Base-by-base conservation (phyloP, 2,113 vertebrate species). In the Sporophila hypoxantha region DNA sequence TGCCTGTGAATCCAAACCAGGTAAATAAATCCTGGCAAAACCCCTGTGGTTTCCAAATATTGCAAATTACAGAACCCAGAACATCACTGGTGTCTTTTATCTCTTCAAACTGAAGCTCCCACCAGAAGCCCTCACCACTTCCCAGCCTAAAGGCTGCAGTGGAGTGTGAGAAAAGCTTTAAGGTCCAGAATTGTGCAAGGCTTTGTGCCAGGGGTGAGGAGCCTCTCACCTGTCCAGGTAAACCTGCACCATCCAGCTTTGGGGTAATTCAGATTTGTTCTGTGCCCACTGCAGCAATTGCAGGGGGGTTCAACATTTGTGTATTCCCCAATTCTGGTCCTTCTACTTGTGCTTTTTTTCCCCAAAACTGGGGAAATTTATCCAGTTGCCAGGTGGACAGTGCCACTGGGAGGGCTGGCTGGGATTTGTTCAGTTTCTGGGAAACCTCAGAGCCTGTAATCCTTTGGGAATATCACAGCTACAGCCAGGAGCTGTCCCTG, bases 391-490 rank as follows among this genome's bases (percentile, higher is more conserved):
- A 6, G 27, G 8, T 25, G 44, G 13, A 2, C 37, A 21, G 10
- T 25, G n/a, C 76, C 22, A 0, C 5, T 10, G 61, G 46, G 57
- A 29, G 18, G 8, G 10, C 5, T 52, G 67, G 9, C n/a, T 27
- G 49, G 49, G 52, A 18, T 70, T 66, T 6, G 0, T 49, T 11
- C 30, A 4, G 0, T 17, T 3, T 0, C 9, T 53, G 13, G 47
- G 76, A n/a, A 3, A 8, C 12, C 12, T 20, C 23, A 1, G 29
- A n/a, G 47, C 37, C 30, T 0, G 0, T 50, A 37, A 2, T 23
- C 20, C 36, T 44, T 44, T 44, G 44, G 44, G 44, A 44, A 21
- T 21, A 21, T 10, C 44, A 44, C 44, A 44, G 20, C 44, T 44
- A 41, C 39, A 41, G 49, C 8, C 5, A 13, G 67, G 67, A 90